Conservation (phyloP, 1,140 invertebrate genomes). For the Venturia canescens region DNA sequence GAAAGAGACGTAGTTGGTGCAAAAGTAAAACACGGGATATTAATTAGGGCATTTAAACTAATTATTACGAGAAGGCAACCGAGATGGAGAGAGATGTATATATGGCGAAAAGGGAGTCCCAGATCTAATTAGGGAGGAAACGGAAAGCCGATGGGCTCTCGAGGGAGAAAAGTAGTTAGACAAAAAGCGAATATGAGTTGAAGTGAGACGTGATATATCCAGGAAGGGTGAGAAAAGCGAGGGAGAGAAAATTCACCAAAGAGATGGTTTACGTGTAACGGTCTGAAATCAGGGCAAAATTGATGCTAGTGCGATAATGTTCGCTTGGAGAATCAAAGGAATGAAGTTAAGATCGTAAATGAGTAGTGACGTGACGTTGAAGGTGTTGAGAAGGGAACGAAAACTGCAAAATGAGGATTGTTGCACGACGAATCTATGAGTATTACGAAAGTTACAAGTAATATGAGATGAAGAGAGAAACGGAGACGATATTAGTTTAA, state of each 20-base stretch:
- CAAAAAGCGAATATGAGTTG: neutral
- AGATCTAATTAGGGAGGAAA: conserved; percentile 56
- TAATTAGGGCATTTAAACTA: conserved; percentile 65
- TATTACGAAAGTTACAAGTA: conserved; percentile 28
- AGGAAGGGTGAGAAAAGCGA: neutral
- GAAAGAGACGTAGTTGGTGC: conserved; percentile 38
- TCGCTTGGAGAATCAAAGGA: conserved; percentile 12
- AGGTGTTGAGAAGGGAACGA: neutral
- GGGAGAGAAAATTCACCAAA: neutral
- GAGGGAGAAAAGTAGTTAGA: conserved; percentile 24
- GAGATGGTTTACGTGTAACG: neutral
- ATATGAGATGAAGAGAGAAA: neutral
- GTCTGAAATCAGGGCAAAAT: conserved; percentile 33
- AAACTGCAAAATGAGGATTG: conserved; percentile 4
- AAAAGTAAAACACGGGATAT: conserved; percentile 65
- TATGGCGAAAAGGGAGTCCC: conserved; percentile 31
- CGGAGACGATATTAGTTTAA: conserved; percentile 13
- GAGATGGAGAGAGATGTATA: neutral
- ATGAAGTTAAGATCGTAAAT: conserved; percentile 12
- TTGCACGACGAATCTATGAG: conserved; percentile 14
- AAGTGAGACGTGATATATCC: conserved; percentile 18
- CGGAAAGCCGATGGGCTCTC: conserved; percentile 45
- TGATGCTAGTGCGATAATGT: conserved; percentile 8
- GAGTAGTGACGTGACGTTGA: neutral
- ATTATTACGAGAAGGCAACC: conserved; percentile 50